Evolutionary conservation across 2,797 vertebrate species (phyloP), one percentile per base, ranked within the genome.

Genomic region (Argyrosomus regius): DNA sequence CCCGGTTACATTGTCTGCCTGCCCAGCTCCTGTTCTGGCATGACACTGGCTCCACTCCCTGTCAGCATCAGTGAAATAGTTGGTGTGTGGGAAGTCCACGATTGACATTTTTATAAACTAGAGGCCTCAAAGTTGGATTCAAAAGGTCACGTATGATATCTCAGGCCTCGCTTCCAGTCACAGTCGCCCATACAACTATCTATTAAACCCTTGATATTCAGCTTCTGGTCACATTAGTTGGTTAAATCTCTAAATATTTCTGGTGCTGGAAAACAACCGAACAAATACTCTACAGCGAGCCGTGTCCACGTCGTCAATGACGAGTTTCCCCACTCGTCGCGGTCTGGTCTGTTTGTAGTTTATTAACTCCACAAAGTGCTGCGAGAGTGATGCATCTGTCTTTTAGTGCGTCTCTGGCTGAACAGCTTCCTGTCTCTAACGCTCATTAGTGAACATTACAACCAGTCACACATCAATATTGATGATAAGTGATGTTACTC

Each of bases 381-480:
- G 8, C n/a, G 0, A 41, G 67, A 77, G 75, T 22, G 81, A 79
- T 17, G 77, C 65, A 16, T 81, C 82, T 41, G 75, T 85, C 59
- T 72, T 39, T 62, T 0, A 63, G 70, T 14, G 4, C 46, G 8
- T 70, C 78, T 84, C 66, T 0, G 70, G 72, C 74, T 67, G 67
- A 78, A 4, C 79, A 1, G 82, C 85, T 88, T 91, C 90, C 89
- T 82, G 89, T 12, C 87, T 56, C 84, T 48, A 22, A 65, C 20
- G 0, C 63, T 83, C 88, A 82, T 91, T 85, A 89, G 64, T 3
- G 46, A 57, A 82, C 79, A 86, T 91, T 75, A 87, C 63, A 61
- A 52, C 45, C 75, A 73, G 80, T 74, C 69, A 16, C 43, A 43
- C 78, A 77, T 90, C 88, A 81, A 87, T 91, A 87, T 49, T 83